Evolutionary conservation across 2,888 invertebrate genomes (phyloP).

Genomic region (Harmothoe impar): DNA sequence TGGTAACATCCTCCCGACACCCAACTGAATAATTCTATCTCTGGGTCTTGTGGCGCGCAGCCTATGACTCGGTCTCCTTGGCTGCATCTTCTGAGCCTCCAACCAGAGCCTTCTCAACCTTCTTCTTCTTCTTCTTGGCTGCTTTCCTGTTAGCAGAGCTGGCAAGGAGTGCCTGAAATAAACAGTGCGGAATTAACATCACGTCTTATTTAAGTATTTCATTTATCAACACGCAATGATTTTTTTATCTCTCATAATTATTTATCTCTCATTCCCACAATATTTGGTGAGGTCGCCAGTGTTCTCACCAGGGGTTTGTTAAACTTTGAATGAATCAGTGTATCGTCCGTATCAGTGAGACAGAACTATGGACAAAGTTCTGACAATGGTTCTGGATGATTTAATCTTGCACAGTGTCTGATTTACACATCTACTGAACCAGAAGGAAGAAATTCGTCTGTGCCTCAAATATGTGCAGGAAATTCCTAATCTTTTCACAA

Average conservation of each 20-base stretch:
- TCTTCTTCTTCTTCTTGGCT: slow-evolving; percentile 96
- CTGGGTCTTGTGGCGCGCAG: background rate
- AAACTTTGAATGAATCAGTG: no score
- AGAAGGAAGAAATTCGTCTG: background rate
- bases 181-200: background rate
- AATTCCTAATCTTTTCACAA: no score
- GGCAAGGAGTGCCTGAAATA: slow-evolving; percentile 88
- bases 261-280: no score
- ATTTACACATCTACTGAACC: background rate
- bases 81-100: slow-evolving; percentile 43
- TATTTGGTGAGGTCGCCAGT: no score
- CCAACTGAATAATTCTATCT: background rate
- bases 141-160: slow-evolving; percentile 90
- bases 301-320: no score
- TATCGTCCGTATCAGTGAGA: slow-evolving; percentile 54
- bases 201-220: no score
- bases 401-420: slow-evolving; percentile 32
- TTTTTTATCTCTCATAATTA: no score
- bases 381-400: slow-evolving; percentile 52
- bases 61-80: slow-evolving; percentile 30
- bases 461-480: background rate
- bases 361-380: slow-evolving; percentile 25
- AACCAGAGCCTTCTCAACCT: slow-evolving; percentile 85
- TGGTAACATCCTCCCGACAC: background rate
- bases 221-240: no score